Evolutionary conservation across 2,888 invertebrate genomes (phyloP), one percentile per base, ranked within the genome.

Genomic region (Heliconius aoede): DNA sequence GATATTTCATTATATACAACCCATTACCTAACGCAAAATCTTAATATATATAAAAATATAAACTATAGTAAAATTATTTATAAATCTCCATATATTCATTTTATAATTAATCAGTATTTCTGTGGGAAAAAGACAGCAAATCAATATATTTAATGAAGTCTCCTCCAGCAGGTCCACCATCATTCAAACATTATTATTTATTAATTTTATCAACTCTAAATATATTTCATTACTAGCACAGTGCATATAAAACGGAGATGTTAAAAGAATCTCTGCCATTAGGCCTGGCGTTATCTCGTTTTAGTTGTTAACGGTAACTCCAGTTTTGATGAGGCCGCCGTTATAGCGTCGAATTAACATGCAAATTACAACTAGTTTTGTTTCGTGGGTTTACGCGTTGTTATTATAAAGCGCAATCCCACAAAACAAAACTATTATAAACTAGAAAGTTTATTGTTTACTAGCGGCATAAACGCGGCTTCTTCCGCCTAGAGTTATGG

Each of bases 291-390:
- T 69, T 72, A 72, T 72, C 72, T 58, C 24, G 72, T 72, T 72
- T 72, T 72, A 69, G 71, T 18, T 72, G 26, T 32, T 32, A 72
- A 72, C 72, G 78, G 80, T 81, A 71, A 62, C 71, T 51, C 30
- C 55, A 69, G 75, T 55, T 69, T 65, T 64, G 71, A 71, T 58
- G 75, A 64, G 74, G 32, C 75, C 71, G 71, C 61, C 74, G 68
- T 80, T 76, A 75, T 75, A 69, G 74, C 58, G 60, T 21, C 55
- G 46, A 78, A 75, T 75, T 75, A 75, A 75, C 65, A 72, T 72
- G 72, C 62, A 68, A 64, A 75, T 75, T 75, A 62, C 55, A 36
- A 64, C 74, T 74, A 74, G 65, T 64, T 69, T 61, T 69, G 61
- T 73, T 62, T 55, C 69, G 28, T 73, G 71, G 51, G 40, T 76